Base-by-base conservation (phyloP, 2,797 vertebrate species). In the Alectoris magna region DNA sequence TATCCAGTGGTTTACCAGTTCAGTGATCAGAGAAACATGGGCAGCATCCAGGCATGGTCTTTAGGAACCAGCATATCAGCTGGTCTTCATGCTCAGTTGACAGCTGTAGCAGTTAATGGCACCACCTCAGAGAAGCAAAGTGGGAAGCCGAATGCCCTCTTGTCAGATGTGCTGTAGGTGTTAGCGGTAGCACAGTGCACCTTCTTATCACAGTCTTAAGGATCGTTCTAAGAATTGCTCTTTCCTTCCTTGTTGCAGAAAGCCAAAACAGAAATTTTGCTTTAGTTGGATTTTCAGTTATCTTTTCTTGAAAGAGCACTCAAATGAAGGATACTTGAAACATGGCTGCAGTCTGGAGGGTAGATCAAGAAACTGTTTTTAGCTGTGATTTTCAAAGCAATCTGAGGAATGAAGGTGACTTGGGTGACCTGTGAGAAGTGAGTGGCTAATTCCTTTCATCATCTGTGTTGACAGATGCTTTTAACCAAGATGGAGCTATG, bases 221-320 rank as follows among this genome's bases (percentile, higher is more conserved):
- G 59, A 22, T 10, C 75, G 5, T 0, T 70, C 72, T 64, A 3
- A 76, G 26, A 34, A 34, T 34, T 39, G 39, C 11, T 39, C 39
- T 39, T 39, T 0, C 70, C 76, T 56, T 88, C 41, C 15, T 43
- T 7, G 19, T 36, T 9, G 7, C 24, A 14, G 41, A 72, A 75
- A 15, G 11, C 19, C 0, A 0, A 69, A 81, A 69, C 24, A 3
- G 43, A 84, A 78, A 72, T 26, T 2, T 2, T 36, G 4, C 11
- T 78, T 68, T 71, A 38, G n/a, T 7, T 74, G 85, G 10, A 41
- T 64, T 90, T 88, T 60, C 9, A 56, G n/a, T 73, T 82, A 48
- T 29, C 71, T 68, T 70, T 70, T 48, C 19, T 36, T 51, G 36
- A 10, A 69, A 16, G 4, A 46, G 7, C 14, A 29, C 58, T 66